Evolutionary conservation across 2,797 vertebrate species (phyloP).

Genomic region (Sardinella longiceps): DNA sequence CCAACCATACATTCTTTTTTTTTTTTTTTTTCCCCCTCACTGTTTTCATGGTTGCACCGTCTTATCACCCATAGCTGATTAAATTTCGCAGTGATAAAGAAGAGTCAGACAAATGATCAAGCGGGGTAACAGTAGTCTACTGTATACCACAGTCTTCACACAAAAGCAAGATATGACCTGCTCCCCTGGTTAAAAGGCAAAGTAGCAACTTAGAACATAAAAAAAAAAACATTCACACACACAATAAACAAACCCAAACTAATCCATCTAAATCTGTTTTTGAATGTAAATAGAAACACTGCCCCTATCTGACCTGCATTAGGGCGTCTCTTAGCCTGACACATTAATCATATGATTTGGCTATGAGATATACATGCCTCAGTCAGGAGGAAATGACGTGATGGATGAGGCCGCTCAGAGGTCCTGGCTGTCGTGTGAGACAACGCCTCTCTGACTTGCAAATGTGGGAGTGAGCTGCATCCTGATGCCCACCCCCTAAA

Average conservation of each 20-base stretch:
- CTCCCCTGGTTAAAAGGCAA: not conserved
- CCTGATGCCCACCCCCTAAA: conserved; percentile 46
- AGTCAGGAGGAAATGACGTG: conserved; percentile 59
- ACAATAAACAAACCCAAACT: not conserved
- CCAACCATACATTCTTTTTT: not conserved
- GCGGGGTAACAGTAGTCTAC: not conserved
- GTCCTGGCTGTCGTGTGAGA: conserved; percentile 47
- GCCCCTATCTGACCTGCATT: conserved; percentile 36
- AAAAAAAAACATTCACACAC: not conserved
- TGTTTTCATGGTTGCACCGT: not conserved
- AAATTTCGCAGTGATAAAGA: not conserved
- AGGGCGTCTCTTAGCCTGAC: conserved; percentile 59
- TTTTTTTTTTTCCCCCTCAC: not conserved
- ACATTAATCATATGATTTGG: conserved; percentile 66
- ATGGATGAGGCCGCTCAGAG: conserved; percentile 68
- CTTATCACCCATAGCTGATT: not conserved
- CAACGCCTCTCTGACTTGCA: conserved; percentile 50
- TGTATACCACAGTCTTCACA: not conserved
- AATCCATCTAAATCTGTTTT: not conserved
- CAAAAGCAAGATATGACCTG: not conserved
- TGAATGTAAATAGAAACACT: not conserved
- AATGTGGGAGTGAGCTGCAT: conserved; percentile 56
- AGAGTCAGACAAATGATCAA: not conserved
- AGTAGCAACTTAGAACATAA: not conserved
- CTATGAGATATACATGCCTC: conserved; percentile 60